phyloP scores from a whole-genome alignment of 1,140 invertebrate species.

The Liolophura sinensis region DNA sequence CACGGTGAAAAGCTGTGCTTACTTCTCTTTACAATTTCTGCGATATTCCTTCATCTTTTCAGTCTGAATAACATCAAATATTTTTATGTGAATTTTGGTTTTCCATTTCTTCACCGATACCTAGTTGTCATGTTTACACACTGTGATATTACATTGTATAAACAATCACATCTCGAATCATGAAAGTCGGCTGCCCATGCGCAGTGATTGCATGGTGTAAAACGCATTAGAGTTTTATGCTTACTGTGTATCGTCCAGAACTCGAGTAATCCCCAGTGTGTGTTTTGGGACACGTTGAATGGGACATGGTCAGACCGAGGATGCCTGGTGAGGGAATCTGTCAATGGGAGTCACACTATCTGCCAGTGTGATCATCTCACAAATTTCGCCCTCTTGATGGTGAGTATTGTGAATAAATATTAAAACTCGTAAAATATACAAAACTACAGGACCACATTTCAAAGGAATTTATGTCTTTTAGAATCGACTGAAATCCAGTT shows the following conservation, averaged over 20 bases:
- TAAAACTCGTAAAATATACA: slow-evolving; percentile 3
- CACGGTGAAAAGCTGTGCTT: too few species aligned
- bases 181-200: too few species aligned
- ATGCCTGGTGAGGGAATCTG: slow-evolving; percentile 12
- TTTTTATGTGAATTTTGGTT: too few species aligned
- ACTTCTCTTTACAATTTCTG: too few species aligned
- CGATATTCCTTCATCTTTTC: too few species aligned
- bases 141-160: too few species aligned
- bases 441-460: slow-evolving; percentile 7
- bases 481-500: not conserved
- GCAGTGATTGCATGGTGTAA: too few species aligned
- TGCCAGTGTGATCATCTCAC: slow-evolving; percentile 37
- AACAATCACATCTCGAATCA: too few species aligned
- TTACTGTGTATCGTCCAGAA: slow-evolving; percentile 13
- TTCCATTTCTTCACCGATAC: too few species aligned
- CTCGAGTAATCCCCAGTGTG: slow-evolving; percentile 27
- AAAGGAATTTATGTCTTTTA: not conserved
- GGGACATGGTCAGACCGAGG: slow-evolving; percentile 27
- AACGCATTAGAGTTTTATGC: too few species aligned
- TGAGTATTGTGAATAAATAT: slow-evolving; percentile 7
- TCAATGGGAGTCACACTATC: slow-evolving; percentile 13
- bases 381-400: slow-evolving; percentile 40
- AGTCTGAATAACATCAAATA: too few species aligned
- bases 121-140: too few species aligned
- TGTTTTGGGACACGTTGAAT: slow-evolving; percentile 25